Conservation (phyloP, 2,888 invertebrate genomes). For the Masnerella sp. region DNA sequence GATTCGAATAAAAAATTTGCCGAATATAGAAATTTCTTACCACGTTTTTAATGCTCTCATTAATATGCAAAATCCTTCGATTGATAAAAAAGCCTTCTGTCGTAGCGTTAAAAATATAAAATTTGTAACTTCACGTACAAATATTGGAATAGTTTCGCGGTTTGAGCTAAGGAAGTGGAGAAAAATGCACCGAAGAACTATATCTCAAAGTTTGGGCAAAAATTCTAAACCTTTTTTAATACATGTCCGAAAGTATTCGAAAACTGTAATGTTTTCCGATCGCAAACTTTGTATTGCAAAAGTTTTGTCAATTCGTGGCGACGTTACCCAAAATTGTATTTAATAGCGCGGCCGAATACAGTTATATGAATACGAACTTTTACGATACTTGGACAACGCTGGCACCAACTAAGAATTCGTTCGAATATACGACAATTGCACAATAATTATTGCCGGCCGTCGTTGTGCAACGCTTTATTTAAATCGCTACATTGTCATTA, state of each 20-base stretch:
- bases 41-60: too few species aligned
- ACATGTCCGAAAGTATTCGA: slow-evolving; percentile 6
- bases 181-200: neutral
- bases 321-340: slow-evolving; percentile 33
- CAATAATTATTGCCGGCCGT: slow-evolving; percentile 12
- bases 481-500: slow-evolving; percentile 35
- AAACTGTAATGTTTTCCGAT: slow-evolving; percentile 35
- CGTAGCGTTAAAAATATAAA: too few species aligned
- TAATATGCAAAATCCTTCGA: too few species aligned
- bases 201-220: too few species aligned
- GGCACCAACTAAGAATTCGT: neutral
- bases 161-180: neutral
- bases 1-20: too few species aligned
- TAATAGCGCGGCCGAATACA: slow-evolving; percentile 15
- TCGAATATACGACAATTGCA: slow-evolving; percentile 8
- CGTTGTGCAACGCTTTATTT: slow-evolving; percentile 24
- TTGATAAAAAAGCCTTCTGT: too few species aligned
- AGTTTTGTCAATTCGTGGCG: slow-evolving; percentile 19
- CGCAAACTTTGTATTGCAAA: slow-evolving; percentile 31
- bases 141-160: too few species aligned
- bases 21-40: too few species aligned
- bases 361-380: slow-evolving; percentile 24
- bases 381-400: slow-evolving; percentile 26
- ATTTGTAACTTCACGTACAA: too few species aligned
- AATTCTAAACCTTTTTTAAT: too few species aligned